These are phyloP conservation scores for Salvelinus alpinus DNA, from an alignment of 2,113 vertebrate genomes.

Conservation along the genomic window DNA sequence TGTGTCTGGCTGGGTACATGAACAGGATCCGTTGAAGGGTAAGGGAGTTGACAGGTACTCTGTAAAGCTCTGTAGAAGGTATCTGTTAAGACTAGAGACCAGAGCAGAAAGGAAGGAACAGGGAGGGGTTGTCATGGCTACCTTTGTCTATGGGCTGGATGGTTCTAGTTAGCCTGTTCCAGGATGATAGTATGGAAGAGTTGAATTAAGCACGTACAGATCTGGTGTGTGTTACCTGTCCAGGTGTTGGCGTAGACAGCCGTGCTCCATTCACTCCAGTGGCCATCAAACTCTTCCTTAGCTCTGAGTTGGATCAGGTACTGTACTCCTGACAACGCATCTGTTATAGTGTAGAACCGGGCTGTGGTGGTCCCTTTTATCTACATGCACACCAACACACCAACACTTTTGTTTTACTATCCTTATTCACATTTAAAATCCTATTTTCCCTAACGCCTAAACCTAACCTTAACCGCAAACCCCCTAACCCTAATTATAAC, in stretches of 20 bases:
- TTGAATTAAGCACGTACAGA: neutral
- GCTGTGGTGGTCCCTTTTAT: neutral
- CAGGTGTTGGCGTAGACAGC: conserved; percentile 53
- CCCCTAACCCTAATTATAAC: too few relatives aligned
- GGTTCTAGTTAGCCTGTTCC: neutral
- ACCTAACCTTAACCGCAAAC: too few relatives aligned
- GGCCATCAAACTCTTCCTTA: conserved; percentile 62
- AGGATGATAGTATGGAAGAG: neutral
- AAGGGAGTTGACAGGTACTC: neutral
- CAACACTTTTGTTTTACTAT: neutral
- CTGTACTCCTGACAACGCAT: conserved; percentile 50
- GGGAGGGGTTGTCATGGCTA: conserved; percentile 26
- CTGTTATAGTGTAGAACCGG: conserved; percentile 41
- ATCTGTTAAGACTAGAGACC: neutral
- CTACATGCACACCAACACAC: neutral
- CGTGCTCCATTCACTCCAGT: conserved; percentile 72
- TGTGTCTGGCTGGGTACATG: neutral
- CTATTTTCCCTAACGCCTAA: too few relatives aligned
- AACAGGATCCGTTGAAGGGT: too few relatives aligned
- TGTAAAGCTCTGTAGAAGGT: neutral
- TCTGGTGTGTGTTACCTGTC: conserved; percentile 52
- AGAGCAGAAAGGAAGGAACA: conserved; percentile 28
- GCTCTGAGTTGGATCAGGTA: conserved; percentile 63
- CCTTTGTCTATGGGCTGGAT: conserved; percentile 25
- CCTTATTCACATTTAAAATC: too few relatives aligned